Evolutionary conservation across 2,888 invertebrate species (phyloP), one percentile per base, ranked within the genome.

Genomic region (Scaptomyza tumidula): DNA sequence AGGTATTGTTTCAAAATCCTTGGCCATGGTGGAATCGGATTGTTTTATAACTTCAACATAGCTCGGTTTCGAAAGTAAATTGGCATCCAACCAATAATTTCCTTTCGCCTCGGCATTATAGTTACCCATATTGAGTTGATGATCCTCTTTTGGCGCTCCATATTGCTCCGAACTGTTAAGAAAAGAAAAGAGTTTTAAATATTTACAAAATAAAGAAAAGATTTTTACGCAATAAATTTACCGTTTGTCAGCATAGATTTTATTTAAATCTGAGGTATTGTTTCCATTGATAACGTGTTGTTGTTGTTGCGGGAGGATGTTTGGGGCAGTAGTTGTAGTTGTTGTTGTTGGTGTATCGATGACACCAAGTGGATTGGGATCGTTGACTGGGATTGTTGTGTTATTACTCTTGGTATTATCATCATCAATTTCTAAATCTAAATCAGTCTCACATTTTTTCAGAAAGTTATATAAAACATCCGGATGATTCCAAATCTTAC

Each of bases 401-500:
- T 50, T 50, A 29, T 14, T 49, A 55, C 57, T 59, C 55, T 86
- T 86, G 11, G 86, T 9, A 33, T 81, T 67, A 55, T 94, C 95
- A 13, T 95, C 94, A 91, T 97, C 97, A 59, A 97, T 92, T 91
- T 97, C 97, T 78, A 97, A 93, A 92, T 97, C 97, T 85, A 94
- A 93, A 83, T 95, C 95, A 27, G 95, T 96, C 86, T 96, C 95
- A 48, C 96, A 94, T 90, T 97, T 97, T 89, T 95, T 96, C 62
- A 98, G 92, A 90, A 97, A 97, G 90, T 97, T 96, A 90, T 97
- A 98, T 31, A 98, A 91, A 16, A 98, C 97, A 91, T 98, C 98
- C 0, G 98, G 98, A 92, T 98, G 98, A 91, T 98, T 98, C 98
- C 98, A 98, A 81, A 98, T 98, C 94, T 99, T 99, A 91, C 98